These are phyloP conservation scores for Aselliscus stoliczkanus DNA, from an alignment of 2,797 vertebrate genomes.

Conservation along the genomic window DNA sequence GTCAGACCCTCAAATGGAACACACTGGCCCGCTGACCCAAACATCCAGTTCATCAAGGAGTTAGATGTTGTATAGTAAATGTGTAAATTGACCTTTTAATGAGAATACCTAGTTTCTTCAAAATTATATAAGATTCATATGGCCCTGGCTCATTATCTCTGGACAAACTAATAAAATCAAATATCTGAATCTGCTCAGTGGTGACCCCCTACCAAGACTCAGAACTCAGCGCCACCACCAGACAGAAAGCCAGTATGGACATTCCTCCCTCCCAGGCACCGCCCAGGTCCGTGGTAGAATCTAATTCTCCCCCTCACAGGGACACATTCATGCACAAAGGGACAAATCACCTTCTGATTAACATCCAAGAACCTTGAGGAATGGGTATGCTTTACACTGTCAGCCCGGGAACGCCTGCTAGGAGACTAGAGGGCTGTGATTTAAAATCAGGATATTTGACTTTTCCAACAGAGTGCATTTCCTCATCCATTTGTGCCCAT, in stretches of 20 bases:
- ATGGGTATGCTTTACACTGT: neutral
- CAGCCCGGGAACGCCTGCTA: neutral
- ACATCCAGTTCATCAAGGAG: neutral
- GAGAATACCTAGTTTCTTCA: neutral
- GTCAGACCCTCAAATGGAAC: neutral
- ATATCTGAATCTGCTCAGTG: neutral
- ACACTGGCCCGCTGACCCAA: neutral
- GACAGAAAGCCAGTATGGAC: neutral
- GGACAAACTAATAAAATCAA: neutral
- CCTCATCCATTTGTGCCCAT: neutral
- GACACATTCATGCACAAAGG: neutral
- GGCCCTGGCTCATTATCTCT: neutral
- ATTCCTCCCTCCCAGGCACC: neutral
- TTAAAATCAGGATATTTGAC: neutral
- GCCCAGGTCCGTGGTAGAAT: neutral
- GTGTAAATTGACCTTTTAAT: neutral
- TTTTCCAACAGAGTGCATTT: neutral
- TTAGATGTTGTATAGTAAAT: neutral
- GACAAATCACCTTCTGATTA: neutral
- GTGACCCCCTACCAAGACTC: neutral
- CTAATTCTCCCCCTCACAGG: neutral
- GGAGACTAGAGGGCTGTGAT: neutral
- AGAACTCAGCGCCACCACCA: neutral
- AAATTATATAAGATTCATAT: neutral
- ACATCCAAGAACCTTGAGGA: neutral